Evolutionary conservation across 1,140 invertebrate genomes (phyloP).

Genomic region (Capitella teleta): DNA sequence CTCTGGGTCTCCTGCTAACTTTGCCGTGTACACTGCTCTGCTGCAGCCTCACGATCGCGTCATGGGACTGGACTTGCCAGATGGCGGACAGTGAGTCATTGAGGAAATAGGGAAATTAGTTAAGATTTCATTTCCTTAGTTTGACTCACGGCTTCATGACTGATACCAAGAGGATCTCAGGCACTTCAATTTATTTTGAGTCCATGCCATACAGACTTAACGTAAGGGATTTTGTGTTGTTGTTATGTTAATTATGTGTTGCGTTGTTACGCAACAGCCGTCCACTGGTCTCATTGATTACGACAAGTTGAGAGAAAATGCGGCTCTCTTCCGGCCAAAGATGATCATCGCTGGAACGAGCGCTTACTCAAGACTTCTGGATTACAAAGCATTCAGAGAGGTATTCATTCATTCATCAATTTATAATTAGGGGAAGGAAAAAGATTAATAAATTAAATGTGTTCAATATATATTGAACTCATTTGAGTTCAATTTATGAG

Average conservation of each 20-base stretch:
- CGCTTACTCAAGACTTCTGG: constrained; percentile 67
- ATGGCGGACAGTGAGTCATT: constrained; percentile 75
- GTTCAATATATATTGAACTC: no score
- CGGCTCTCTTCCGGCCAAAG: constrained; percentile 78
- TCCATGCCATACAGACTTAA: constrained; percentile 92
- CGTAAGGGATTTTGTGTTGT: constrained; percentile 4
- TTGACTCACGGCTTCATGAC: constrained; percentile 87
- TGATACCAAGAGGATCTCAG: constrained; percentile 81
- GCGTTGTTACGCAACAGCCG: constrained; percentile 28
- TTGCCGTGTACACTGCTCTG: constrained; percentile 62
- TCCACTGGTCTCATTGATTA: constrained; percentile 90
- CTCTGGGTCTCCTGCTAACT: constrained; percentile 93
- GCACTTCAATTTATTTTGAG: constrained; percentile 95
- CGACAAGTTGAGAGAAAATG: constrained; percentile 68
- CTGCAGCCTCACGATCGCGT: constrained; percentile 80
- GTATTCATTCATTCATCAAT: no score
- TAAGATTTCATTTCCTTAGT: constrained; percentile 8
- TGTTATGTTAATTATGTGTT: background rate
- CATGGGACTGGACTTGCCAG: constrained; percentile 88
- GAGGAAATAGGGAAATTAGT: background rate
- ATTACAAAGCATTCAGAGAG: constrained; percentile 69
- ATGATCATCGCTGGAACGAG: constrained; percentile 81
- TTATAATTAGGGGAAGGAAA: no score
- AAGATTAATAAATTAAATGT: no score
- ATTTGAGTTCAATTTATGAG: no score